Conservation (phyloP, 2,888 invertebrate genomes). For the Cynaeus angustus region DNA sequence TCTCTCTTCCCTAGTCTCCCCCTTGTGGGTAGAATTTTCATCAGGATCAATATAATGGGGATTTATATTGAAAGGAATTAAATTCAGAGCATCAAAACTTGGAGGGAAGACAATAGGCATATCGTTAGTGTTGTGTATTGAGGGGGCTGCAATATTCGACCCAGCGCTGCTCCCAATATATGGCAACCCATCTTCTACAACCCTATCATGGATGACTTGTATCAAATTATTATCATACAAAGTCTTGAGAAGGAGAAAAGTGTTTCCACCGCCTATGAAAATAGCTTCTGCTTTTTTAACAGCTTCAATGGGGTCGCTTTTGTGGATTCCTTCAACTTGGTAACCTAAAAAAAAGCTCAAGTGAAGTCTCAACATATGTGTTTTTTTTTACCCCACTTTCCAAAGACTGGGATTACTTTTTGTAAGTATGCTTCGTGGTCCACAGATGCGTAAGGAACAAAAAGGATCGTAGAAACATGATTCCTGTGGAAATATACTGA, state of each 20-base stretch:
- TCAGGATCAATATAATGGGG: slow-evolving; percentile 85
- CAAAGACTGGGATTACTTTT: slow-evolving; percentile 76
- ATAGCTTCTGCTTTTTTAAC: slow-evolving; percentile 79
- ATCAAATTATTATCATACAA: slow-evolving; percentile 82
- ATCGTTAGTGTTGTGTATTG: slow-evolving; percentile 89
- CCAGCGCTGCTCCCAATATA: slow-evolving; percentile 90
- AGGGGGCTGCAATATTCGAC: slow-evolving; percentile 86
- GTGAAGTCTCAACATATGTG: background rate
- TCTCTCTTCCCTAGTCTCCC: slow-evolving; percentile 85
- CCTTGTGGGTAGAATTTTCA: slow-evolving; percentile 79
- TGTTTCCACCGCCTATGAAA: slow-evolving; percentile 88
- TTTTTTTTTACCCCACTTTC: slow-evolving; percentile 77
- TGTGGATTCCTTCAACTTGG: slow-evolving; percentile 80
- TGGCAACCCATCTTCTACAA: slow-evolving; percentile 77
- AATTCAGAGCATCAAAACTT: slow-evolving; percentile 79
- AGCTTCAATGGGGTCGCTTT: slow-evolving; percentile 73
- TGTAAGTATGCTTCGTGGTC: slow-evolving; percentile 80
- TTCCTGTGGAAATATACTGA: slow-evolving; percentile 72
- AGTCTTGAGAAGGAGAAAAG: slow-evolving; percentile 82
- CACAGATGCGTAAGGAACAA: slow-evolving; percentile 83
- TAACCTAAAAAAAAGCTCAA: slow-evolving; percentile 69
- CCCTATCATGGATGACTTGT: slow-evolving; percentile 76
- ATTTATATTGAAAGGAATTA: slow-evolving; percentile 90
- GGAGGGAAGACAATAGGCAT: slow-evolving; percentile 91
- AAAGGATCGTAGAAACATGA: slow-evolving; percentile 78